Evolutionary conservation across 1,140 invertebrate genomes (phyloP).

Genomic region (Heterodera schachtii): DNA sequence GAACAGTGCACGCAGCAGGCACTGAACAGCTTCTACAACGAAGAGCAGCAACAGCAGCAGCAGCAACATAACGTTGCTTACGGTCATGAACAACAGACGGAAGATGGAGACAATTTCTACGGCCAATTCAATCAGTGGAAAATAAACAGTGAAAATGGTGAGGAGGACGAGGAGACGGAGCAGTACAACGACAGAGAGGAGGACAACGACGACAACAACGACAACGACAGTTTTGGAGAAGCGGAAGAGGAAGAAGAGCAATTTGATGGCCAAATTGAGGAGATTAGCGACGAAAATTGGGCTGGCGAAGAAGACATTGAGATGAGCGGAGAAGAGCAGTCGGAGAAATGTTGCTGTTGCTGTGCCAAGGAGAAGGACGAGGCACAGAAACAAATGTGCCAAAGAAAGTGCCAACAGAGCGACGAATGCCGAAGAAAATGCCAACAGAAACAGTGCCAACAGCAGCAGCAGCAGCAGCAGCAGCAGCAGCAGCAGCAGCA

Average conservation of each 20-base stretch:
- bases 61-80: slow-evolving; percentile 1
- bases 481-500: neutral
- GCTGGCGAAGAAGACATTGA: neutral
- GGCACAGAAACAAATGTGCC: neutral
- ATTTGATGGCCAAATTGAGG: slow-evolving; percentile 22
- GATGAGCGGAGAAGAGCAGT: neutral
- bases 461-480: neutral
- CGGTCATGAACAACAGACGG: neutral
- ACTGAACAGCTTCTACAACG: slow-evolving; percentile 36
- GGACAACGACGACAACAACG: neutral
- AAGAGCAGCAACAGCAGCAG: neutral
- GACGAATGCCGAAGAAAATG: neutral
- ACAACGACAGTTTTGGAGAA: slow-evolving; percentile 1
- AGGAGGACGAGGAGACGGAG: neutral
- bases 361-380: neutral
- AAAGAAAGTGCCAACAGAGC: neutral
- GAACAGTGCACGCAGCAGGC: slow-evolving; percentile 34
- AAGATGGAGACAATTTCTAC: neutral
- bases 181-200: neutral
- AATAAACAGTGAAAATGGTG: neutral
- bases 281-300: slow-evolving; percentile 5
- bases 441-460: neutral
- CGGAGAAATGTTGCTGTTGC: neutral
- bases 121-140: neutral
- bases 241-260: slow-evolving; percentile 10